A percentile compares a stretch with the other conserved stretches of the same genome.
These are phyloP conservation scores for Sebastes oblongus DNA, from an alignment of 2,797 vertebrate genomes.

Conservation along the genomic window DNA sequence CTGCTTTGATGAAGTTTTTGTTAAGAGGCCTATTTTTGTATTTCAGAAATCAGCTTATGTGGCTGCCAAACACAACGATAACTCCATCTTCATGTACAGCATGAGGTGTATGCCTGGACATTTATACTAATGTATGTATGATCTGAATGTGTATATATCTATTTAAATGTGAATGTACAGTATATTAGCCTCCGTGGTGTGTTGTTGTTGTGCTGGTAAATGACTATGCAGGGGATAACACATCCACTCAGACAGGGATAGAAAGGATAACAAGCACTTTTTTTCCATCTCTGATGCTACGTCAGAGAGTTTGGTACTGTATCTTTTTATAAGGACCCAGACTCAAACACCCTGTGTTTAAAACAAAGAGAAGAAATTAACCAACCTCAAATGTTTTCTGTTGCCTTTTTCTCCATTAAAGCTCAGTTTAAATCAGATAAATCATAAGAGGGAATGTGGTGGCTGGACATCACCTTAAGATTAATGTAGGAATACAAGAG, in stretches of 20 bases:
- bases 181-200: slow-evolving; percentile 49
- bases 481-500: background rate
- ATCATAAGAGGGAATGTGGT: background rate
- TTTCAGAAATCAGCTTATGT: slow-evolving; percentile 66
- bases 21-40: slow-evolving; percentile 78
- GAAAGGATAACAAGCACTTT: slow-evolving; percentile 49
- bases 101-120: slow-evolving; percentile 17
- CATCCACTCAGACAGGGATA: slow-evolving; percentile 39
- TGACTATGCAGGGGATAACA: slow-evolving; percentile 71
- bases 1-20: slow-evolving; percentile 49
- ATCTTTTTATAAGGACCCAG: slow-evolving; percentile 53
- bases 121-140: slow-evolving; percentile 34
- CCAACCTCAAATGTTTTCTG: background rate
- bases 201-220: slow-evolving; percentile 50
- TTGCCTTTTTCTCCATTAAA: background rate
- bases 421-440: background rate
- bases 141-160: slow-evolving; percentile 51
- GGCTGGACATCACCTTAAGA: background rate
- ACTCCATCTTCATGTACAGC: slow-evolving; percentile 27
- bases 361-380: slow-evolving; percentile 4
- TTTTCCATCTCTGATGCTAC: slow-evolving; percentile 26
- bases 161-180: slow-evolving; percentile 63
- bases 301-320: slow-evolving; percentile 67
- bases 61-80: slow-evolving; percentile 80
- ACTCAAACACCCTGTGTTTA: background rate